A percentile compares a stretch with the other conserved stretches of the same genome.
These are phyloP conservation scores for Mobula birostris DNA, from an alignment of 2,113 vertebrate genomes.

Conservation along the genomic window DNA sequence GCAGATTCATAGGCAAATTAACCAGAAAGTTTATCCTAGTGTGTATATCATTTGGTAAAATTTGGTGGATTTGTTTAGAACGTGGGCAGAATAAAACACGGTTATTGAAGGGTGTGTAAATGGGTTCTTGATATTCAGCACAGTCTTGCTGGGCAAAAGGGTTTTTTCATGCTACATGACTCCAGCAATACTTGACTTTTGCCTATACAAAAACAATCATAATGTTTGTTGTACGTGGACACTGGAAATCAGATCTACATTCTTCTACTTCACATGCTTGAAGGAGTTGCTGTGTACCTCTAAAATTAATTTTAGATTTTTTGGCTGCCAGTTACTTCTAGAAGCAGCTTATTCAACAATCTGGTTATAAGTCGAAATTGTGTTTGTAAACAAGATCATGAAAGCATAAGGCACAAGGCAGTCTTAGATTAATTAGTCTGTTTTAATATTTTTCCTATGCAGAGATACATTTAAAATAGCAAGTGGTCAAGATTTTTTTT, in stretches of 20 bases:
- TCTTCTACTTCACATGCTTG: background rate
- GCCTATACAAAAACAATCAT: background rate
- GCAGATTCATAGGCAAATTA: no score
- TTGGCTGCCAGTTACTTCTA: background rate
- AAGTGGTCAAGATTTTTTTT: background rate
- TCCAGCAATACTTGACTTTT: background rate
- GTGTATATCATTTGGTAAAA: no score
- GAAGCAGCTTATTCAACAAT: background rate
- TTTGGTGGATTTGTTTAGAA: no score
- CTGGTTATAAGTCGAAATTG: background rate
- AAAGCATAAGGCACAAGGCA: background rate
- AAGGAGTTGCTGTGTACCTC: background rate
- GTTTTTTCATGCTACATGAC: no score
- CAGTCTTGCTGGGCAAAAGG: no score
- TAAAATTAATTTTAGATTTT: background rate
- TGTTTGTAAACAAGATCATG: background rate
- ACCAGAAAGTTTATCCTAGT: no score
- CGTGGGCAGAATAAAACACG: no score
- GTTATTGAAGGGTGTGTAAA: no score
- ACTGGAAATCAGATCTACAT: background rate
- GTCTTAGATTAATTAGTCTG: background rate
- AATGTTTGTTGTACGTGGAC: background rate
- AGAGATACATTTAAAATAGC: background rate
- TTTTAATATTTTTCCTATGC: background rate
- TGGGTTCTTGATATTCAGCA: no score